Conservation (phyloP, 2,113 vertebrate genomes). For the Rhinopithecus roxellana region DNA sequence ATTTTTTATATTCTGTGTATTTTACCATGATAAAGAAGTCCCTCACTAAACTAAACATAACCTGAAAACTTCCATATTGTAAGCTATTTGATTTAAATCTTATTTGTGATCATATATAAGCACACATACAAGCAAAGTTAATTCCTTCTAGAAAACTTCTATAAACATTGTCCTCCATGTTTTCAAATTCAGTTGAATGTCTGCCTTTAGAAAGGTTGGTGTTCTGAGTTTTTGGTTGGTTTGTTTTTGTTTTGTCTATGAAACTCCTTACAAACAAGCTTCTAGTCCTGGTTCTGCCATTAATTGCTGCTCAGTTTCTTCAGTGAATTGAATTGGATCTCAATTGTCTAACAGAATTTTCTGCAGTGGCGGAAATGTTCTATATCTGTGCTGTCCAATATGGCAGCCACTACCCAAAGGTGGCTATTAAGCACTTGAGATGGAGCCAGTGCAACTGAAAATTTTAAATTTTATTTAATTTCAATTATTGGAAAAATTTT, state of each 20-base stretch:
- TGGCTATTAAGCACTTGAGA: background rate
- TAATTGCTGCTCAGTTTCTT: background rate
- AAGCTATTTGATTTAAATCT: background rate
- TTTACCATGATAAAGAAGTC: background rate
- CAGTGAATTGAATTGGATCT: background rate
- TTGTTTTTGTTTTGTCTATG: background rate
- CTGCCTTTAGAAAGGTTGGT: background rate
- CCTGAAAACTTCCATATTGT: background rate
- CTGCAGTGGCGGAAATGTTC: background rate
- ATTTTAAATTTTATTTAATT: constrained; percentile 1
- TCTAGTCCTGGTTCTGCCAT: background rate
- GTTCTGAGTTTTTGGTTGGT: background rate
- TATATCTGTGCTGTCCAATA: background rate
- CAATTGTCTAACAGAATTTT: background rate
- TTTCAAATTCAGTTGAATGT: background rate
- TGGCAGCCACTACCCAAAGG: background rate
- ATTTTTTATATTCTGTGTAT: background rate
- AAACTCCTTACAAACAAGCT: background rate
- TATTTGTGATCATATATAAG: background rate
- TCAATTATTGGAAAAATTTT: background rate
- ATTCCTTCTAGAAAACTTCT: background rate
- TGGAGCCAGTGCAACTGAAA: background rate
- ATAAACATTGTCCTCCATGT: background rate
- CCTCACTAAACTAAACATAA: background rate
- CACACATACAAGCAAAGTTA: background rate